These are phyloP conservation scores for Punctoribates punctum DNA, from an alignment of 2,888 invertebrate species.

Conservation along the genomic window DNA sequence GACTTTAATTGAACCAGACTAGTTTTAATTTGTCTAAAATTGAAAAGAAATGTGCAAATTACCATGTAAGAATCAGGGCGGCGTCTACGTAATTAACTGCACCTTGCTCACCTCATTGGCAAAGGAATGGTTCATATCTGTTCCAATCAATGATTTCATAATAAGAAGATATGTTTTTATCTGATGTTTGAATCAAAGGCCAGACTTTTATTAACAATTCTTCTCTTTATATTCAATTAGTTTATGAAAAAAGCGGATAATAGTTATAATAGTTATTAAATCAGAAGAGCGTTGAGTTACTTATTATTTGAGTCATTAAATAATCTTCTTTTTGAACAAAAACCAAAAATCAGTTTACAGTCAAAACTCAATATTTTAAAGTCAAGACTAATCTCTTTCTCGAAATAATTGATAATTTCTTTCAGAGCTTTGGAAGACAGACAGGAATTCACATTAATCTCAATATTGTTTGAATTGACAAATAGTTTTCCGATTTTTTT, in stretches of 20 bases:
- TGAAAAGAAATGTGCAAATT: too few species aligned
- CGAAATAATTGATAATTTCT: background rate
- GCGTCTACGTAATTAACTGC: too few species aligned
- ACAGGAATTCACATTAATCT: background rate
- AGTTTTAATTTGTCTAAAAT: too few species aligned
- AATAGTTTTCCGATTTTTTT: background rate
- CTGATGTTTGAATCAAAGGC: too few species aligned
- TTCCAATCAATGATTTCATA: too few species aligned
- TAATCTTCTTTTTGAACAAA: background rate
- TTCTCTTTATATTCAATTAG: background rate
- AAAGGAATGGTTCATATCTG: too few species aligned
- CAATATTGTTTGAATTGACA: slow-evolving; percentile 5
- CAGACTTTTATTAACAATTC: background rate
- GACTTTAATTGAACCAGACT: too few species aligned
- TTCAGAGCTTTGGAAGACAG: background rate
- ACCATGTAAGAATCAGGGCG: too few species aligned
- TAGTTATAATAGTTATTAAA: background rate
- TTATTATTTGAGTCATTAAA: background rate
- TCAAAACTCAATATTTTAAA: background rate
- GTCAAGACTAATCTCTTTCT: background rate
- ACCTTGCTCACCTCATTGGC: too few species aligned
- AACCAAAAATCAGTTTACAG: background rate
- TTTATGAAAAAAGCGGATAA: background rate
- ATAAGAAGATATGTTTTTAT: too few species aligned
- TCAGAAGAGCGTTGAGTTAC: background rate